phyloP scores from a whole-genome alignment of 2,797 vertebrate genomes.

The Dendrocincla fuliginosa region DNA sequence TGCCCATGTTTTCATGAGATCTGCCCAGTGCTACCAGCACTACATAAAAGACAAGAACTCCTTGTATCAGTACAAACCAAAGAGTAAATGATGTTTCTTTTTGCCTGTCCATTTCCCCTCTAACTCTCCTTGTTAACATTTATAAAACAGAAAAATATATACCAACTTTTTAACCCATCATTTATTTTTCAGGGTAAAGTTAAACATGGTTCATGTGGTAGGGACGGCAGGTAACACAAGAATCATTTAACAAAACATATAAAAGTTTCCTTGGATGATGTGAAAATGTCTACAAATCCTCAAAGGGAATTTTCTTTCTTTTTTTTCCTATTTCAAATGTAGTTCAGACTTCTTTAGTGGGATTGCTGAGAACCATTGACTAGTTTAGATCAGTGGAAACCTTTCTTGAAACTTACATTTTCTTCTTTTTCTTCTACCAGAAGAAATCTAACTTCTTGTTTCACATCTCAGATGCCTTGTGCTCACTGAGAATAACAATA shows the following conservation, averaged over 20 bases:
- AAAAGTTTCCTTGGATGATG: not conserved
- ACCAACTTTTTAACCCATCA: not conserved
- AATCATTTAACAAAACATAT: not conserved
- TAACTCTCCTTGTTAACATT: not conserved
- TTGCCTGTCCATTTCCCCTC: not conserved
- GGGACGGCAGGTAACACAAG: not conserved
- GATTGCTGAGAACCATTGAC: not conserved
- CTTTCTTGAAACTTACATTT: not conserved
- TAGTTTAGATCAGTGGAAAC: not conserved
- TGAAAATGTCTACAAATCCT: not conserved
- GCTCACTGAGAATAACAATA: not conserved
- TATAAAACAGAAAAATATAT: not conserved
- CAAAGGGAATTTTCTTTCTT: not conserved
- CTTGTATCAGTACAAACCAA: not conserved
- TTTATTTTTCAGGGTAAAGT: not conserved
- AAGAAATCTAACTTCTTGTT: slow-evolving; percentile 10
- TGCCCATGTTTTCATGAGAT: not conserved
- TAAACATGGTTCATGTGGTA: not conserved
- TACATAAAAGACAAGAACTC: not conserved
- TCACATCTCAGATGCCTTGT: not conserved
- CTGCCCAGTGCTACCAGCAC: not conserved
- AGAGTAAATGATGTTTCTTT: not conserved
- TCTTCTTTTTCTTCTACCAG: not conserved
- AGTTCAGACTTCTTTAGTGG: not conserved
- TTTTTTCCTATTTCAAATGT: not conserved